phyloP scores from a whole-genome alignment of 1,140 invertebrate species.

The Apis cerana region DNA sequence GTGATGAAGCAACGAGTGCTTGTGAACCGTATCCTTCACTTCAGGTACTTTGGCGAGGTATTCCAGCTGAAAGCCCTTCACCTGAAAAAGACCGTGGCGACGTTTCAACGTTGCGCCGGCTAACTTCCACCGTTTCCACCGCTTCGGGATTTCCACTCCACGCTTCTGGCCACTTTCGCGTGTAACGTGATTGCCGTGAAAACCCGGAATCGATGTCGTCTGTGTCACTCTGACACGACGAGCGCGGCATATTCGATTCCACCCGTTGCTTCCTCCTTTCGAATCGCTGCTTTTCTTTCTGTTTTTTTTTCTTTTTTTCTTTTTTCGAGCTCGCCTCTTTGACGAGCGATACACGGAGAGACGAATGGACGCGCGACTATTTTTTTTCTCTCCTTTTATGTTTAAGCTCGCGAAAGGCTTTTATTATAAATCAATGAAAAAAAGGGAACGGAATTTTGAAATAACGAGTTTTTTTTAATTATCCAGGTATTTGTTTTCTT shows the following conservation, averaged over 20 bases:
- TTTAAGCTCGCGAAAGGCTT: too few species aligned
- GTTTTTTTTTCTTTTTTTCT: background rate
- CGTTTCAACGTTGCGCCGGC: constrained; percentile 36
- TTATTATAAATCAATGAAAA: too few species aligned
- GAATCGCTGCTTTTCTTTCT: too few species aligned
- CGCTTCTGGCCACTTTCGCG: constrained; percentile 36
- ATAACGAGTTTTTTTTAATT: too few species aligned
- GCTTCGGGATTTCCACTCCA: background rate
- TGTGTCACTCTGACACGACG: background rate
- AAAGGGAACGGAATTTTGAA: too few species aligned
- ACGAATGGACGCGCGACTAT: too few species aligned
- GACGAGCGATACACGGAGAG: too few species aligned
- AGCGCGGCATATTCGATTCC: background rate
- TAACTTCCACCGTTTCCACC: constrained; percentile 23
- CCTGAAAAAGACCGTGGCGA: constrained; percentile 78
- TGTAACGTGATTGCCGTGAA: constrained; percentile 34
- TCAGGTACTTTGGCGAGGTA: constrained; percentile 99
- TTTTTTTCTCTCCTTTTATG: too few species aligned
- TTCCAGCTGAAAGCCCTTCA: constrained; percentile 98
- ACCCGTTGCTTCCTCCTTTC: background rate
- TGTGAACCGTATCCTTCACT: constrained; percentile 99
- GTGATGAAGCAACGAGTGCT: constrained; percentile 98
- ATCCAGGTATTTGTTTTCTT: too few species aligned
- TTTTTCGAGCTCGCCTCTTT: background rate
- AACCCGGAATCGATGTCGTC: constrained; percentile 34